These are phyloP conservation scores for Styela clava DNA, from an alignment of 23 tunicate species.

Conservation along the genomic window DNA sequence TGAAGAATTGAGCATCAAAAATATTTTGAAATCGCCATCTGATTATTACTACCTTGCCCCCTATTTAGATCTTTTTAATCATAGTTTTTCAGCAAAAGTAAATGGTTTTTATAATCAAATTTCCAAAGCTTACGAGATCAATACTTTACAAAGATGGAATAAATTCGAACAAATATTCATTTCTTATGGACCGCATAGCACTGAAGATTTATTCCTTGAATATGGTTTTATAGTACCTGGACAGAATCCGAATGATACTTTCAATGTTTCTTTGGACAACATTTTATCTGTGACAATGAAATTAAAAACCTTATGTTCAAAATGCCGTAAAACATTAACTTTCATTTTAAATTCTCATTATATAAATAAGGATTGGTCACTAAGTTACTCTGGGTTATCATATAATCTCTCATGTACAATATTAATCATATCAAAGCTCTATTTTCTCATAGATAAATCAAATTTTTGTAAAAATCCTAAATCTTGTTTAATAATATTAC, in stretches of 20 bases:
- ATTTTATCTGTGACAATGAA: not conserved
- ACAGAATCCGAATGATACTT: not conserved
- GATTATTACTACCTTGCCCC: constrained; percentile 72
- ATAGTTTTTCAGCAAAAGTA: constrained; percentile 40
- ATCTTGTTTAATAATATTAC: not conserved
- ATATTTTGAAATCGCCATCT: constrained; percentile 14
- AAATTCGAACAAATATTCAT: constrained; percentile 52
- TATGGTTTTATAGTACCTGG: constrained; percentile 70
- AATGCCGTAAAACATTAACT: not conserved
- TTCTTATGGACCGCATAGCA: constrained; percentile 61
- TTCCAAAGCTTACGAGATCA: constrained; percentile 42
- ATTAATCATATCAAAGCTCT: not conserved
- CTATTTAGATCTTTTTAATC: constrained; percentile 77
- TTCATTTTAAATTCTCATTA: not conserved
- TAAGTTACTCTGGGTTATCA: not conserved
- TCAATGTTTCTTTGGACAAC: not conserved
- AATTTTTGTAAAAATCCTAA: not conserved
- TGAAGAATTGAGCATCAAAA: not conserved
- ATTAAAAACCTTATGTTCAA: not conserved
- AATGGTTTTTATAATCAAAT: constrained; percentile 40
- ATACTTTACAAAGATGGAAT: constrained; percentile 12
- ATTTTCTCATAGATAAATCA: not conserved
- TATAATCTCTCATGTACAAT: not conserved
- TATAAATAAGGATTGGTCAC: not conserved
- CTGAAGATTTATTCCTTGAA: constrained; percentile 41